These are phyloP conservation scores for Smutsia gigantea DNA, from an alignment of 2,797 vertebrate genomes.

Conservation along the genomic window DNA sequence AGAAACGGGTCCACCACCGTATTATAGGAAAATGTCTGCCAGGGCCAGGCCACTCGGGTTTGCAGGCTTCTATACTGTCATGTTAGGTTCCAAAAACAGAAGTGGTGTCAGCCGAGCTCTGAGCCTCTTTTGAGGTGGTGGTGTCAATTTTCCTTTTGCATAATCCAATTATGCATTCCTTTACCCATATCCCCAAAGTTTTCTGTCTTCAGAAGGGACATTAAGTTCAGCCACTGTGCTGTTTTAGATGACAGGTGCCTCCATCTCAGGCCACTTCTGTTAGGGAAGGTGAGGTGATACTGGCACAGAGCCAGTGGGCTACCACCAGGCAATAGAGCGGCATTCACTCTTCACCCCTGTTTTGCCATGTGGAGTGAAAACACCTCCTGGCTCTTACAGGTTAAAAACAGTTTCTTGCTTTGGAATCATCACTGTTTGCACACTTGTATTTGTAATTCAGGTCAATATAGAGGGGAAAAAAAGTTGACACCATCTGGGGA, in stretches of 20 bases:
- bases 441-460: not conserved
- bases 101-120: not conserved
- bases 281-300: not conserved
- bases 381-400: not conserved
- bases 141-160: not conserved
- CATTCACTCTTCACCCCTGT: not conserved
- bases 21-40: not conserved
- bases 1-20: not conserved
- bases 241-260: not conserved
- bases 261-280: not conserved
- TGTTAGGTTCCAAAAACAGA: not conserved
- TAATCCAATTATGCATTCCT: not conserved
- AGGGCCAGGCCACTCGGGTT: not conserved
- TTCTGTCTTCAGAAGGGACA: not conserved
- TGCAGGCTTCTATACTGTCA: not conserved
- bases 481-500: not conserved
- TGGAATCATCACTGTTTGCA: not conserved
- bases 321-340: rapidly evolving
- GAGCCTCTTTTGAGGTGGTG: not conserved
- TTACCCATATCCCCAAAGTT: not conserved
- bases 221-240: not conserved
- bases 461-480: not conserved
- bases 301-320: not conserved
- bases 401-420: not conserved
- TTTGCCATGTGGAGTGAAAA: not conserved